Evolutionary conservation across 2,113 vertebrate species (phyloP).

Genomic region (Phycodurus eques): DNA sequence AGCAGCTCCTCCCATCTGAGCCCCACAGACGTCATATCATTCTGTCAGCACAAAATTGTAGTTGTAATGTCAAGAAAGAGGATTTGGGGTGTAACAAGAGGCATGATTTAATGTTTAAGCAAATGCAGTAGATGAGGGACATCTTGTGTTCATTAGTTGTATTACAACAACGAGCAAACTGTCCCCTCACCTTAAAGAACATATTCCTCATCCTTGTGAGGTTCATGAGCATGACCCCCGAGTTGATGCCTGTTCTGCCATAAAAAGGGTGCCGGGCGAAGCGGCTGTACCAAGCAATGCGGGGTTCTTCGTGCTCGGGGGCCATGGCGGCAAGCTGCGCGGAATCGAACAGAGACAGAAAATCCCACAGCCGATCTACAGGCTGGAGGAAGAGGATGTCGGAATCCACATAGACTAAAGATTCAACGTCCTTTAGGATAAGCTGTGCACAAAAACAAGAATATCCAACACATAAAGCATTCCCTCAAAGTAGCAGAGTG

Average conservation of each 20-base stretch:
- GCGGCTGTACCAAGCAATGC: constrained; percentile 97
- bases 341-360: constrained; percentile 83
- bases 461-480: background rate
- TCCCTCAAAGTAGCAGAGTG: background rate
- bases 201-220: constrained; percentile 91
- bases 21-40: constrained; percentile 82
- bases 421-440: constrained; percentile 89
- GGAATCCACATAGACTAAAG: constrained; percentile 90
- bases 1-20: constrained; percentile 89
- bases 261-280: constrained; percentile 95
- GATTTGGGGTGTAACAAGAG: no score
- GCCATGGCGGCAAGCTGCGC: constrained; percentile 93
- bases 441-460: constrained; percentile 69
- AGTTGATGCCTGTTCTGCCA: constrained; percentile 91
- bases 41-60: constrained; percentile 66
- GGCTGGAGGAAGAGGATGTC: constrained; percentile 93
- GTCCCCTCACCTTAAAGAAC: constrained; percentile 80
- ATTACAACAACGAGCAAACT: background rate
- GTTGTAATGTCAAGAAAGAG: no score
- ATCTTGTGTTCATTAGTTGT: constrained; percentile 43
- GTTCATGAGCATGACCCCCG: constrained; percentile 98
- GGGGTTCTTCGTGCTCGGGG: constrained; percentile 91
- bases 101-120: background rate
- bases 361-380: constrained; percentile 90
- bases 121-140: constrained; percentile 26